Evolutionary conservation across 2,797 vertebrate genomes (phyloP).

Genomic region (Sebastes aleutianus): DNA sequence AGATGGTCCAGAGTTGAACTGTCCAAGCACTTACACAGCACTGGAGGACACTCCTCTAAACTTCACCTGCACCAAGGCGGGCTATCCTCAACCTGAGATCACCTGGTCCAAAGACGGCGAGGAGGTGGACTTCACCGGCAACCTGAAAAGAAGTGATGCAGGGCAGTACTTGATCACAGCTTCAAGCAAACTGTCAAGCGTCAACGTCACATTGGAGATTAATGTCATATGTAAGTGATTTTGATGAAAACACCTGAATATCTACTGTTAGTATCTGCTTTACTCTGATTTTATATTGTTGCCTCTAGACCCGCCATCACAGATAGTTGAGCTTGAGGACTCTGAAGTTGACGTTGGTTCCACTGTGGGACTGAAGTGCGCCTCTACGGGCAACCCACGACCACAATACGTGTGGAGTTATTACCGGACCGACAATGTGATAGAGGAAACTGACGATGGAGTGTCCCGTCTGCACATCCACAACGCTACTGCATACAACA

Average conservation of each 20-base stretch:
- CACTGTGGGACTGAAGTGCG: constrained; percentile 61
- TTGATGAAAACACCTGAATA: neutral
- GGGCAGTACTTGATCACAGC: constrained; percentile 66
- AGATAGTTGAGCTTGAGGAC: constrained; percentile 67
- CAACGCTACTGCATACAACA: constrained; percentile 51
- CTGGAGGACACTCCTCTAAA: constrained; percentile 15
- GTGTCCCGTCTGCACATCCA: constrained; percentile 62
- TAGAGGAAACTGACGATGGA: constrained; percentile 47
- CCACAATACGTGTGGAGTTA: constrained; percentile 69
- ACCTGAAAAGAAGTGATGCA: constrained; percentile 40
- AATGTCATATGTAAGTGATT: constrained; percentile 68
- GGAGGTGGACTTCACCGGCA: neutral
- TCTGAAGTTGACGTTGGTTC: constrained; percentile 50
- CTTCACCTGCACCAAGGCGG: constrained; percentile 45
- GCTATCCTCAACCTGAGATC: constrained; percentile 31
- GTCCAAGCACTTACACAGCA: constrained; percentile 26
- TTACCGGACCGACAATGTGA: constrained; percentile 48
- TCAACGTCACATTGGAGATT: constrained; percentile 47
- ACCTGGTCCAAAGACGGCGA: constrained; percentile 60
- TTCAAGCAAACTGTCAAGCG: neutral
- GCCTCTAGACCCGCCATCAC: constrained; percentile 65
- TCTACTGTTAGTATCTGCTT: neutral
- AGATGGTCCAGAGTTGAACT: constrained; percentile 68
- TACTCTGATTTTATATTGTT: neutral
- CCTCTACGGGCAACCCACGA: constrained; percentile 51